Percentiles rank a stretch among this genome's conserved stretches.
Evolutionary conservation across 2,113 vertebrate species (phyloP).

Genomic region (Rhinoderma darwinii): DNA sequence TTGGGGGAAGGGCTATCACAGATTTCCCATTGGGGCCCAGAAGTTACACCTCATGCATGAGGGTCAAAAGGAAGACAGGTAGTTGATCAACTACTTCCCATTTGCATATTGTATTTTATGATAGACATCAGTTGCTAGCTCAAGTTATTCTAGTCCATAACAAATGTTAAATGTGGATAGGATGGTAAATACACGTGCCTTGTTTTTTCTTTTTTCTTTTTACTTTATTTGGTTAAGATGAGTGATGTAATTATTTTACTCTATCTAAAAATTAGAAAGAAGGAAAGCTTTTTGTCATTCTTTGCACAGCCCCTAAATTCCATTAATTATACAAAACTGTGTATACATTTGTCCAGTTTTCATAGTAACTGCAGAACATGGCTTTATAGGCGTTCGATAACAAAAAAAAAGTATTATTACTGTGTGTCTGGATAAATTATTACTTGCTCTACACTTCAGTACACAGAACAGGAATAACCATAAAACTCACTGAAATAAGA

Average conservation of each 20-base stretch:
- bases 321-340: conserved; percentile 1
- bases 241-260: conserved; percentile 8
- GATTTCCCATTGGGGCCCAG: too few species aligned
- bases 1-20: too few species aligned
- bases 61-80: too few species aligned
- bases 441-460: conserved; percentile 52
- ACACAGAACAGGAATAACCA: conserved; percentile 53
- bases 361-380: conserved; percentile 16
- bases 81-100: too few species aligned
- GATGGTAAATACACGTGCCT: background rate
- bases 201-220: background rate
- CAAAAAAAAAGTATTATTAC: conserved; percentile 53
- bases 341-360: conserved; percentile 3
- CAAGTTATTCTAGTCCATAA: too few species aligned
- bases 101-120: too few species aligned
- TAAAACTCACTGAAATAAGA: conserved; percentile 56
- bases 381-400: conserved; percentile 16
- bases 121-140: too few species aligned
- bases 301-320: background rate
- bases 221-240: background rate
- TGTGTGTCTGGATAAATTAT: conserved; percentile 53
- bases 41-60: too few species aligned
- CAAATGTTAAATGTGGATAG: background rate
- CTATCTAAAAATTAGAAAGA: background rate
- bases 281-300: background rate